These are phyloP conservation scores for Xylota segnis DNA, from an alignment of 2,888 invertebrate species.

Conservation along the genomic window DNA sequence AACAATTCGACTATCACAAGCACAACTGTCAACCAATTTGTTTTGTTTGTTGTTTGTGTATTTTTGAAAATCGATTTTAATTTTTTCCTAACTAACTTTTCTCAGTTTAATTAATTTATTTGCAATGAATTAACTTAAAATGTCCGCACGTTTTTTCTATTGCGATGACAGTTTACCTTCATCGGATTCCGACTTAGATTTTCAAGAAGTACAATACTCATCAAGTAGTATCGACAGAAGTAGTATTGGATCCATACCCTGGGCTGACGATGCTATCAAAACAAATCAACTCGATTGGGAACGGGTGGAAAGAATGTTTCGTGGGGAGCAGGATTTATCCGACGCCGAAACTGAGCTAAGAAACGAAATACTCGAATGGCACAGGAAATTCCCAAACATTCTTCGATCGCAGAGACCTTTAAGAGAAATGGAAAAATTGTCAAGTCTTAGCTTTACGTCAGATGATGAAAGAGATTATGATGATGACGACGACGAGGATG, in stretches of 20 bases:
- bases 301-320: constrained; percentile 82
- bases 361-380: constrained; percentile 83
- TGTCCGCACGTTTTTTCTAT: constrained; percentile 67
- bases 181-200: constrained; percentile 80
- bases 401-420: constrained; percentile 67
- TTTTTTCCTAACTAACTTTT: constrained; percentile 49
- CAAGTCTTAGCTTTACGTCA: constrained; percentile 81
- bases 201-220: constrained; percentile 82
- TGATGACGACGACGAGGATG: constrained; percentile 77
- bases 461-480: constrained; percentile 79
- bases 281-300: constrained; percentile 84
- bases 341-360: constrained; percentile 81
- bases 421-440: constrained; percentile 79
- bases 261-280: constrained; percentile 84
- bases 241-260: constrained; percentile 84
- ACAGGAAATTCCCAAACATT: constrained; percentile 81
- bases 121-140: constrained; percentile 61
- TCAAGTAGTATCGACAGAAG: constrained; percentile 83
- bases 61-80: constrained; percentile 71
- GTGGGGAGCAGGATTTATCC: constrained; percentile 80
- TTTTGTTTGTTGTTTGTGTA: constrained; percentile 70
- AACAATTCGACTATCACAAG: constrained; percentile 60
- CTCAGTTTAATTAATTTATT: constrained; percentile 28
- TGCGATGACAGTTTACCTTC: constrained; percentile 72
- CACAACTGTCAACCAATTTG: constrained; percentile 59